These are phyloP conservation scores for Hipparchia sbordonii DNA, from an alignment of 2,888 invertebrate genomes.

Conservation along the genomic window DNA sequence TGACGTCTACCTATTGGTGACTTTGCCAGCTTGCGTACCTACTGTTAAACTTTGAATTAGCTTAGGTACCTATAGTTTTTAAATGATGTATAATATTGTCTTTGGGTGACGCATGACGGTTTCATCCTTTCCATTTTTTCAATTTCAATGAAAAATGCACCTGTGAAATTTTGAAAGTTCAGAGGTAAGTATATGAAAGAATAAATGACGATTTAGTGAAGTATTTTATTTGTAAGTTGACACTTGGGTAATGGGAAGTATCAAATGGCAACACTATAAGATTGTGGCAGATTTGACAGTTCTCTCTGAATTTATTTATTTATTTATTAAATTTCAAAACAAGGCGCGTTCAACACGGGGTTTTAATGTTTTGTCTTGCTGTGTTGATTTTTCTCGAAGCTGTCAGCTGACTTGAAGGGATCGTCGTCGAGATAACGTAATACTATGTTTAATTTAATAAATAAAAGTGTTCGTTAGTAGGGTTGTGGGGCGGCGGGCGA, in stretches of 20 bases:
- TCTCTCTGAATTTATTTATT: not conserved
- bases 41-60: too few species aligned
- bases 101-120: too few species aligned
- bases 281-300: constrained; percentile 1
- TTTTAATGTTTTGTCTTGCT: constrained; percentile 19
- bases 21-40: too few species aligned
- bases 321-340: constrained; percentile 40
- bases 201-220: too few species aligned
- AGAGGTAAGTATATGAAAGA: too few species aligned
- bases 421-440: constrained; percentile 28
- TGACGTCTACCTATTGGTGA: too few species aligned
- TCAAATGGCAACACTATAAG: not conserved
- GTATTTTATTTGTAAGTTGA: too few species aligned
- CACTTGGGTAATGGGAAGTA: not conserved
- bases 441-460: constrained; percentile 36
- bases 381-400: constrained; percentile 23
- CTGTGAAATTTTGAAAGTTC: too few species aligned
- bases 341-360: constrained; percentile 39
- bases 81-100: too few species aligned
- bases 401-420: constrained; percentile 22
- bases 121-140: too few species aligned
- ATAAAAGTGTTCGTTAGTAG: constrained; percentile 14
- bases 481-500: constrained; percentile 24
- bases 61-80: too few species aligned
- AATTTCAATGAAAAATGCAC: too few species aligned